Base-by-base conservation (phyloP, 2,888 invertebrate species). In the Cheilosia grossa region DNA sequence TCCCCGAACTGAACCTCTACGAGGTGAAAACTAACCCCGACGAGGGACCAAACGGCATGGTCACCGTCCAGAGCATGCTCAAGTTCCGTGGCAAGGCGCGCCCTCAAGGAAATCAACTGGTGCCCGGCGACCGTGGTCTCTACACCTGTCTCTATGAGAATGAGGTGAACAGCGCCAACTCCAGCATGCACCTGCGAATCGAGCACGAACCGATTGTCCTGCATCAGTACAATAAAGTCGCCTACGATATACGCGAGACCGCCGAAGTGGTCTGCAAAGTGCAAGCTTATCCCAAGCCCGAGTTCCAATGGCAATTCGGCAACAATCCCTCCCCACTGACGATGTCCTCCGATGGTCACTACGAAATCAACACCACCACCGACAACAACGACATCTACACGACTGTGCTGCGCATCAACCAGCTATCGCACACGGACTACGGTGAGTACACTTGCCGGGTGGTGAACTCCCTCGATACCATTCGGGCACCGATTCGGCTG, bases 371-470 rank as follows among this genome's bases (percentile, higher is more conserved):
- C 88, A 96, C 96, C 2, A 95, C 95, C 19, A 95, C 94, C 42
- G 96, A 97, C 88, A 95, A 96, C 87, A 96, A 97, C 91, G 98
- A 98, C 90, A 94, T 97, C 1, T 97, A 97, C 91, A 95, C 95
- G 4, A 97, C 97, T 78, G 94, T 96, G 0, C 92, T 98, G 42
- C 94, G 89, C 93, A 92, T 98, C 87, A 95, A 95, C 67, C 94
- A 95, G 80, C 94, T 98, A 17, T 94, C 95, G 56, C 94, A 95
- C n/a, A 94, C 95, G 67, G 97, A 98, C 90, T 98, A 98, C 89
- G 98, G 98, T 0, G 97, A 97, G 78, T 98, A 98, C 92, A 96
- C 95, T 72, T 98, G 98, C 89, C 94, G 96, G 87, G 97, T 97
- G 6, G 95, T 95, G 19, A 98, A 98, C 90, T 94, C 94, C 2